A percentile compares a stretch with the other conserved stretches of the same genome.
These are phyloP conservation scores for Nerophis lumbriciformis DNA, from an alignment of 2,113 vertebrate species.

Conservation along the genomic window DNA sequence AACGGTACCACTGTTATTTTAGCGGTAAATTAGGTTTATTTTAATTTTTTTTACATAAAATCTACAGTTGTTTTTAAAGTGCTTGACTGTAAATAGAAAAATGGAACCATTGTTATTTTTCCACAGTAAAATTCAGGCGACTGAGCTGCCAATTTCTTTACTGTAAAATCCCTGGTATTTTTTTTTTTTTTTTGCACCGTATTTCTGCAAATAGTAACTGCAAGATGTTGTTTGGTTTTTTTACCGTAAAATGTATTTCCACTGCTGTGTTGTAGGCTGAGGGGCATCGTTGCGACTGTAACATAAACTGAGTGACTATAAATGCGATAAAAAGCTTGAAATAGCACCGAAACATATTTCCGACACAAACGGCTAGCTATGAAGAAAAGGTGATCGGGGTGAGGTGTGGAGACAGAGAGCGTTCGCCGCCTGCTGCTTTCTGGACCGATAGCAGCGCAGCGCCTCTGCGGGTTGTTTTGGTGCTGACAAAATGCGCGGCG, in stretches of 20 bases:
- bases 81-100: no score
- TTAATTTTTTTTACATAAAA: no score
- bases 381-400: slow-evolving; percentile 37
- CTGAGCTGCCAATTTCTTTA: no score
- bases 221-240: no score
- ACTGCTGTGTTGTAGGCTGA: slow-evolving; percentile 32
- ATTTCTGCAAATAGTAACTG: no score
- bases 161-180: no score
- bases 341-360: slow-evolving; percentile 49
- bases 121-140: no score
- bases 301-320: slow-evolving; percentile 43
- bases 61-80: background rate
- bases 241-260: no score
- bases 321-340: slow-evolving; percentile 43
- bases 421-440: slow-evolving; percentile 30
- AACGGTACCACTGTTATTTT: no score
- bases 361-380: slow-evolving; percentile 51
- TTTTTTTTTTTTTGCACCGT: no score
- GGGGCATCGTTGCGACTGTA: slow-evolving; percentile 44
- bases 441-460: slow-evolving; percentile 17
- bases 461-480: slow-evolving; percentile 18
- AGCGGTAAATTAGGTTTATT: no score
- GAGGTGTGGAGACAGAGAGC: slow-evolving; percentile 54
- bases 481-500: slow-evolving; percentile 42
- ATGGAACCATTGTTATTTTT: no score